A percentile compares a stretch with the other conserved stretches of the same genome.
phyloP scores from a whole-genome alignment of 2,888 invertebrate genomes.

The Pyralis farinalis region DNA sequence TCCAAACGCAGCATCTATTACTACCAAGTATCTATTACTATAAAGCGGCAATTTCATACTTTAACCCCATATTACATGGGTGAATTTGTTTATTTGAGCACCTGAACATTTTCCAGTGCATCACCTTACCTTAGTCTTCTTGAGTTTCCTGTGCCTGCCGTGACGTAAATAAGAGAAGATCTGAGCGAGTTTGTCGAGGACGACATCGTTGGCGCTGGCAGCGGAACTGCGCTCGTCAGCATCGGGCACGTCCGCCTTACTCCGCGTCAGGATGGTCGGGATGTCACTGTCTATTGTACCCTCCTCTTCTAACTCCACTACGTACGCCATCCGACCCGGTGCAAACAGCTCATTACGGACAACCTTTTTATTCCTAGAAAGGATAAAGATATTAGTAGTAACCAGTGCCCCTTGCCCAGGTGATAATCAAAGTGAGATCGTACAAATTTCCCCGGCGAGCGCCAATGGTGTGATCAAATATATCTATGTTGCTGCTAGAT shows the following conservation, averaged over 20 bases:
- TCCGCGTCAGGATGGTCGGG: constrained; percentile 96
- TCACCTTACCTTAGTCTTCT: constrained; percentile 82
- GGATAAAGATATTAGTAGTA: too few species aligned
- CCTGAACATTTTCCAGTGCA: too few species aligned
- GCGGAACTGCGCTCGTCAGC: constrained; percentile 78
- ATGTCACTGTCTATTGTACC: constrained; percentile 87
- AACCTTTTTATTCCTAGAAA: constrained; percentile 83
- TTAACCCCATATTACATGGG: too few species aligned
- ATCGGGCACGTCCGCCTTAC: constrained; percentile 94
- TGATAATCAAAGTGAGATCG: too few species aligned
- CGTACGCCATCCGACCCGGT: constrained; percentile 98
- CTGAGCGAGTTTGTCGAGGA: constrained; percentile 98
- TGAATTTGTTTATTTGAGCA: too few species aligned
- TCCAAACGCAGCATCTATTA: too few species aligned
- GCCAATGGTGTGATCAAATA: too few species aligned
- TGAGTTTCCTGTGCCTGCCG: constrained; percentile 88
- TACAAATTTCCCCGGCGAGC: too few species aligned
- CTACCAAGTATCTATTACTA: too few species aligned
- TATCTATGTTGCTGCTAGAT: too few species aligned
- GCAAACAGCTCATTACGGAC: constrained; percentile 95
- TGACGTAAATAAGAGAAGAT: constrained; percentile 97
- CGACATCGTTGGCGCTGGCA: constrained; percentile 87
- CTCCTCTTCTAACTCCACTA: constrained; percentile 96
- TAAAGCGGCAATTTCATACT: too few species aligned
- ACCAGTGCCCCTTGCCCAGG: too few species aligned